phyloP scores from a whole-genome alignment of 30 jellyfish, hydroid and myxozoan genomes.

The Mastigias papua region DNA sequence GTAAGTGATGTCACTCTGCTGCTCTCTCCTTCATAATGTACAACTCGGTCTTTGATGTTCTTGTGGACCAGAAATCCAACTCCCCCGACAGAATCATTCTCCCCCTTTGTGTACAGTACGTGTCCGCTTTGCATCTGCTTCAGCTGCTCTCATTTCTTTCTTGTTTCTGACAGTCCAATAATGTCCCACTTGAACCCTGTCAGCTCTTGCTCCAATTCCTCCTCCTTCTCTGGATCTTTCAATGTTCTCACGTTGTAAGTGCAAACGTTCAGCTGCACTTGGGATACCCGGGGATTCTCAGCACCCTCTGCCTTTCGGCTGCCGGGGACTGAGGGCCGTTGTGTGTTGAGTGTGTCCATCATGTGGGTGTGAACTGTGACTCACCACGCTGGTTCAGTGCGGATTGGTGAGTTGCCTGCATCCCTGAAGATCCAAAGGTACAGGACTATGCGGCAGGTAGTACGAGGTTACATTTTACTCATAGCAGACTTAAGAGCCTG shows the following conservation, averaged over 20 bases:
- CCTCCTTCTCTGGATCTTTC: slow-evolving; percentile 33
- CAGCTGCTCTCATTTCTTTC: slow-evolving; percentile 64
- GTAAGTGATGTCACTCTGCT: slow-evolving; percentile 63
- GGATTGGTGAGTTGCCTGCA: slow-evolving; percentile 67
- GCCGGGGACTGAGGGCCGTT: slow-evolving; percentile 82
- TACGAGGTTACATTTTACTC: slow-evolving; percentile 33
- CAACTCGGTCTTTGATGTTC: slow-evolving; percentile 61
- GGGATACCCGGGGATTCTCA: slow-evolving; percentile 67
- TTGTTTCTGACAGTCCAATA: slow-evolving; percentile 51
- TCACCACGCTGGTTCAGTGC: slow-evolving; percentile 77
- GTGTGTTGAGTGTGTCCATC: slow-evolving; percentile 38
- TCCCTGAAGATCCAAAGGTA: neutral
- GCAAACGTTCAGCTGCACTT: slow-evolving; percentile 25
- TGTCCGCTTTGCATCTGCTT: slow-evolving; percentile 62
- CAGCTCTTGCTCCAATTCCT: slow-evolving; percentile 13
- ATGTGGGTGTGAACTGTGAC: slow-evolving; percentile 55
- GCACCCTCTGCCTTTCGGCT: slow-evolving; percentile 79
- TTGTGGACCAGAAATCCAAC: slow-evolving; percentile 56
- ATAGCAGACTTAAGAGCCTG: slow-evolving; percentile 29
- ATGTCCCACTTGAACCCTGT: slow-evolving; percentile 49
- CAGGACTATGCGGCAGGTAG: slow-evolving; percentile 46
- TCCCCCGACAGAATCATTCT: slow-evolving; percentile 40
- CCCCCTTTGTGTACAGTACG: slow-evolving; percentile 53
- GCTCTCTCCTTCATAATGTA: slow-evolving; percentile 44
- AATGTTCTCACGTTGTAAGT: slow-evolving; percentile 63